A percentile compares a stretch with the other conserved stretches of the same genome.
These are phyloP conservation scores for Timema podura DNA, from an alignment of 2,888 invertebrate genomes.

Conservation along the genomic window DNA sequence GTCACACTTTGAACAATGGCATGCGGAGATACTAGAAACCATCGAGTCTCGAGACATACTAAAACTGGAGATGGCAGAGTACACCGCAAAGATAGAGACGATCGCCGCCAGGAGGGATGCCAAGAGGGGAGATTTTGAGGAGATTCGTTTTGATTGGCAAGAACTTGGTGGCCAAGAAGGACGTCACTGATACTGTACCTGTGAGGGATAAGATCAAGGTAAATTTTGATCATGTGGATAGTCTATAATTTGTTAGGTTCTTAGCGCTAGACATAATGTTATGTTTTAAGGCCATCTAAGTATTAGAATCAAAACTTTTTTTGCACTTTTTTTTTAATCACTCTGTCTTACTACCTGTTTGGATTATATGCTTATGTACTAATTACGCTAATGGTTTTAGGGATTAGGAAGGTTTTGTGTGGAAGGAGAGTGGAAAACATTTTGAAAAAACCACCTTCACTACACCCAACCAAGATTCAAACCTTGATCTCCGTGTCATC, in stretches of 20 bases:
- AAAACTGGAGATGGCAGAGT: constrained; percentile 62
- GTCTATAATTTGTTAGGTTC: no score
- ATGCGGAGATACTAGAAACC: constrained; percentile 63
- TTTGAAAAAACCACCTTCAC: no score
- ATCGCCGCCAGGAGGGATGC: constrained; percentile 57
- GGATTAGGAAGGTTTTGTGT: no score
- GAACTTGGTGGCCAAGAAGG: constrained; percentile 74
- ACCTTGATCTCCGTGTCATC: no score
- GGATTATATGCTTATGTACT: no score
- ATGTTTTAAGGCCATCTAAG: no score
- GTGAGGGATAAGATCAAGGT: constrained; percentile 80
- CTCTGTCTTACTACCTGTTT: no score
- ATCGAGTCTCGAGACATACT: constrained; percentile 69
- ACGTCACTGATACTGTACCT: constrained; percentile 80
- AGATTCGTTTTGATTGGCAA: constrained; percentile 77
- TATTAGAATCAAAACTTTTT: constrained; percentile 17
- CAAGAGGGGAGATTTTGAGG: constrained; percentile 67
- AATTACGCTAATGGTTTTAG: no score
- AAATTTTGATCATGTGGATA: no score
- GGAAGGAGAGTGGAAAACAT: no score
- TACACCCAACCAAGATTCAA: no score
- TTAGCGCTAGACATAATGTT: no score
- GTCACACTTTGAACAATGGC: constrained; percentile 67
- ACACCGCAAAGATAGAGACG: constrained; percentile 50
- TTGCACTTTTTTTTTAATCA: constrained; percentile 16